phyloP scores from a whole-genome alignment of 2,888 invertebrate genomes.

The Atethmia centrago region DNA sequence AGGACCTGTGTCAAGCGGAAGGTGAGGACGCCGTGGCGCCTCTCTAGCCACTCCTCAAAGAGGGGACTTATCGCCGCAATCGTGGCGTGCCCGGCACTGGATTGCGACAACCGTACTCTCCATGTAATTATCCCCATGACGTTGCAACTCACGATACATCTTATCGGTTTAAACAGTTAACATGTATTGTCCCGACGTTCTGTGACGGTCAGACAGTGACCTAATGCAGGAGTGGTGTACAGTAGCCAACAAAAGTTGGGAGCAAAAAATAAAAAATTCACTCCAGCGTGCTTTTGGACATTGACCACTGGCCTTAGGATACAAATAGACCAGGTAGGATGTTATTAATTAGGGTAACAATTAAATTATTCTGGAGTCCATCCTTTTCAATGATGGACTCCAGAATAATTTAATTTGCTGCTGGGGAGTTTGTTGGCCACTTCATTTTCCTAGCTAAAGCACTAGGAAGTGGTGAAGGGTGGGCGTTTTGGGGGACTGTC shows the following conservation, averaged over 20 bases:
- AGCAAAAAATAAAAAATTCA: background rate
- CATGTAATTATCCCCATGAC: constrained; percentile 62
- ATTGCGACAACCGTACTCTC: too few species aligned
- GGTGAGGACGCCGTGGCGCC: too few species aligned
- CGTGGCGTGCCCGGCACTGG: too few species aligned
- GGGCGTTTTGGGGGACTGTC: too few species aligned
- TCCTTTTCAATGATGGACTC: too few species aligned
- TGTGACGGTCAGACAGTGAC: constrained; percentile 54
- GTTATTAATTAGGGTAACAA: background rate
- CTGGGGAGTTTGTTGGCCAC: too few species aligned
- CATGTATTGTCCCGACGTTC: constrained; percentile 67
- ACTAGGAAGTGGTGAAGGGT: too few species aligned
- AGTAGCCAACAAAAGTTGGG: constrained; percentile 28
- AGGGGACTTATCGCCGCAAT: too few species aligned
- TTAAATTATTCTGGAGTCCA: background rate
- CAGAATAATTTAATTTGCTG: too few species aligned
- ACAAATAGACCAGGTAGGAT: background rate
- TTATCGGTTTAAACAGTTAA: constrained; percentile 68
- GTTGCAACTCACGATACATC: constrained; percentile 52
- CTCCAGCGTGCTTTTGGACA: background rate
- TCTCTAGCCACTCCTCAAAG: too few species aligned
- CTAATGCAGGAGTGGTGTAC: constrained; percentile 68
- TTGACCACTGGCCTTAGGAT: background rate
- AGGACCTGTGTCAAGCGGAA: too few species aligned
- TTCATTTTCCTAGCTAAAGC: too few species aligned